phyloP scores from a whole-genome alignment of 2,888 invertebrate genomes.

The Troglohyphantes excavatus region DNA sequence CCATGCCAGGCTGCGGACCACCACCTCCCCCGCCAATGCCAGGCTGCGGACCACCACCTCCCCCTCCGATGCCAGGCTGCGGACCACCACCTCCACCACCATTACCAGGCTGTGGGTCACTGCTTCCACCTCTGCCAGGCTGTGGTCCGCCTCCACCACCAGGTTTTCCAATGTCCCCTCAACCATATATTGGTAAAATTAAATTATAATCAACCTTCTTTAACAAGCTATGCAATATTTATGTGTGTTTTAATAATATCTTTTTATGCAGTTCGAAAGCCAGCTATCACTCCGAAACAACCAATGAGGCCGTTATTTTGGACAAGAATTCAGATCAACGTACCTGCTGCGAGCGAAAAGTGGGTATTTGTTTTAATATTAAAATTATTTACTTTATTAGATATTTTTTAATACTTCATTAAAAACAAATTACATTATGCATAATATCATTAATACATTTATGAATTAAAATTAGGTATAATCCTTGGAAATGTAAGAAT shows the following conservation, averaged over 20 bases:
- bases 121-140: slow-evolving; percentile 78
- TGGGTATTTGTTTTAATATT: background rate
- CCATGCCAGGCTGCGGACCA: slow-evolving; percentile 53
- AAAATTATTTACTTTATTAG: too few relatives aligned
- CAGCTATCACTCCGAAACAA: slow-evolving; percentile 86
- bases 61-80: slow-evolving; percentile 75
- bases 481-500: too few relatives aligned
- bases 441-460: too few relatives aligned
- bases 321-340: slow-evolving; percentile 89
- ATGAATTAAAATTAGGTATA: too few relatives aligned
- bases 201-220: too few relatives aligned
- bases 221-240: background rate
- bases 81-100: slow-evolving; percentile 79
- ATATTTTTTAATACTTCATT: too few relatives aligned
- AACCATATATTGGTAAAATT: slow-evolving; percentile 79
- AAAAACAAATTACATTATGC: too few relatives aligned
- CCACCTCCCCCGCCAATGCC: slow-evolving; percentile 80
- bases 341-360: slow-evolving; percentile 63
- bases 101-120: slow-evolving; percentile 79
- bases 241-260: background rate
- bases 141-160: slow-evolving; percentile 74
- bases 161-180: slow-evolving; percentile 47
- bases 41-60: slow-evolving; percentile 73
- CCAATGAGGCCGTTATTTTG: slow-evolving; percentile 98
- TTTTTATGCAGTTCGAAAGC: slow-evolving; percentile 75